Evolutionary conservation across 1,140 invertebrate species (phyloP).

Genomic region (Drosophila malerkotliana): DNA sequence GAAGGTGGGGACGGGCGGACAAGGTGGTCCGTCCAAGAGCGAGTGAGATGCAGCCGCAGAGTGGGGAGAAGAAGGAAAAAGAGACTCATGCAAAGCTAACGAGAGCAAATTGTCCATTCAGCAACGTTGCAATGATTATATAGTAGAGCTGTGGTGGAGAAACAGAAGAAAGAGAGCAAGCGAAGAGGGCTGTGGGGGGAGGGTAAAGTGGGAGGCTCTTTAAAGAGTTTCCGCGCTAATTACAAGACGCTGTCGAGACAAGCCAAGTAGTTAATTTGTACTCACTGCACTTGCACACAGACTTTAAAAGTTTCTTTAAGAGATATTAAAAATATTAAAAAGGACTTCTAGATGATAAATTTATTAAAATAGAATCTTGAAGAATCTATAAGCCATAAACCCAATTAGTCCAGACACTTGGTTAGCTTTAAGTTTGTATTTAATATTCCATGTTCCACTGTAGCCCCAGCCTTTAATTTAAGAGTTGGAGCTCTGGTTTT

Average conservation of each 20-base stretch:
- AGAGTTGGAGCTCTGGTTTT: slow-evolving; percentile 49
- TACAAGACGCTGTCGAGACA: slow-evolving; percentile 73
- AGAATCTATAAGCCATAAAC: background rate
- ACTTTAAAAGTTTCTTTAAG: background rate
- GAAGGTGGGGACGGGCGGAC: background rate
- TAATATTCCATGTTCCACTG: background rate
- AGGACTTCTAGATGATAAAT: too few species aligned
- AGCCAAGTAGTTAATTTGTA: slow-evolving; percentile 77
- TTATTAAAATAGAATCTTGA: background rate
- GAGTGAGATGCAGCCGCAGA: slow-evolving; percentile 19
- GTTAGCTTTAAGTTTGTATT: background rate
- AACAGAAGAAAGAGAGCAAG: background rate
- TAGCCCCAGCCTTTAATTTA: background rate
- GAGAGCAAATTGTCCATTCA: slow-evolving; percentile 69
- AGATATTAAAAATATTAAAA: too few species aligned
- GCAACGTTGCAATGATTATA: slow-evolving; percentile 41
- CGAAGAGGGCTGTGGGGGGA: background rate
- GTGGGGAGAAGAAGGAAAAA: slow-evolving; percentile 11
- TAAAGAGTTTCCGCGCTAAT: slow-evolving; percentile 72
- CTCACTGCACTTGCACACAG: slow-evolving; percentile 55
- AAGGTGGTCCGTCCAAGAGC: slow-evolving; percentile 3
- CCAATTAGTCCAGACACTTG: background rate
- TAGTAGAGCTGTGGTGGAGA: slow-evolving; percentile 1
- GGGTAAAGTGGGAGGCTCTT: slow-evolving; percentile 21
- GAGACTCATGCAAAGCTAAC: slow-evolving; percentile 39